Base-by-base conservation (phyloP, 2,888 invertebrate genomes). In the Stenchaetothrips biformis region DNA sequence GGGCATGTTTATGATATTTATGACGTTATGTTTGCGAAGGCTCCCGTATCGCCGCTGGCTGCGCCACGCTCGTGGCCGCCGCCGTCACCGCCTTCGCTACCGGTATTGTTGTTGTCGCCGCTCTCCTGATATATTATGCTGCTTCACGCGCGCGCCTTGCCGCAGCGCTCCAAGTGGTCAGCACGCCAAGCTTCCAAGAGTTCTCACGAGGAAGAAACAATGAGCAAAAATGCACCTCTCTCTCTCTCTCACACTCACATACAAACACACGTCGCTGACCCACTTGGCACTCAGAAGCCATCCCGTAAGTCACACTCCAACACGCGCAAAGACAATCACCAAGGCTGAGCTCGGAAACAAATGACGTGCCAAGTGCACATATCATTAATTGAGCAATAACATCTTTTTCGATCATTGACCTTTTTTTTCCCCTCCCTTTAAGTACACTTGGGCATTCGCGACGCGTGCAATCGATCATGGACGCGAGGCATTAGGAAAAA, bases 1-100 rank as follows among this genome's bases (percentile, higher is more conserved):
- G 67, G 25, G 25, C 21, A 74, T 74, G 25, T 25, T 25, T 74
- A 74, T 74, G 67, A 74, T 74, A 74, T 74, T 74, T 74, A 74
- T 74, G 67, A 74, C 67, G 67, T 74, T 74, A 21, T 74, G 67
- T 74, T 16, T 53, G 53, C 53, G 16, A 16, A 59, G 16, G 59
- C 67, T 21, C 53, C 53, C 21, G 21, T 25, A 8, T 11, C 9
- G 67, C 67, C 9, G 25, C 21, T 0, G 7, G 9, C 7, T 18
- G n/a, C 4, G 67, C 67, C 18, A 21, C n/a, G 21, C n/a, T 21
- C 9, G 67, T 21, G 21, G 67, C 67, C 9, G 67, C 67, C 21
- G 25, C 67, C 25, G 67, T 74, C 67, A 25, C 25, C 25, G 25
- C 67, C 21, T 74, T 21, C 67, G 67, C 67, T 74, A 74, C 67